Base-by-base conservation (phyloP, 2,888 invertebrate species). In the Eucera pruinosa region DNA sequence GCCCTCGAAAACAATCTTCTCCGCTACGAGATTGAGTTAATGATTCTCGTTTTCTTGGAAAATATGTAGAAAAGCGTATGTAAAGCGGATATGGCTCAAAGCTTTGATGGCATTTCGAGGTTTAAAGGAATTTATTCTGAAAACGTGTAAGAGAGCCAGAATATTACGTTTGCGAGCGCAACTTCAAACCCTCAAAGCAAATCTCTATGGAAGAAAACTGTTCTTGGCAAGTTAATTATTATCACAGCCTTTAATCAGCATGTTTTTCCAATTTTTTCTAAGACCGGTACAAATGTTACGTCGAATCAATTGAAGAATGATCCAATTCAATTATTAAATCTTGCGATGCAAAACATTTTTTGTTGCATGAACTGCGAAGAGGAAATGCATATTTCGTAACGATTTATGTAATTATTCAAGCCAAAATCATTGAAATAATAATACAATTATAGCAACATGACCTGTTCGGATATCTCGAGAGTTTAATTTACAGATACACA, bases 61-160 rank as follows among this genome's bases (percentile, higher is more conserved):
- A 45, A 39, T 41, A 55, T n/a, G 48, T 30, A 27, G 47, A 36
- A 57, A 47, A 23, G 47, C 43, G 45, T 30, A 47, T 30, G n/a
- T 13, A 68, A 58, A 57, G 13, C 5, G 20, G 60, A 25, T 15
- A 20, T 27, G 2, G 25, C 18, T 43, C 20, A 67, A 47, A 66
- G 67, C 64, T 62, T 68, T 54, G 57, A 61, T 52, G 55, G 45
- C 11, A 41, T 58, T 45, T 23, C 75, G 15, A 5, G 41, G 39
- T 66, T 57, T 47, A 47, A 66, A 20, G 57, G 47, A 57, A 66
- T 66, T 66, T 11, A 25, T 66, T 27, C 11, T 25, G 36, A 18
- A 25, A 36, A 47, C 36, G 20, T 6, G 18, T 11, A 33, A 18
- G 18, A 18, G 57, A 13, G 33, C 1, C 7, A 7, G 2, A 18